Conservation (phyloP, 2,113 vertebrate species). For the Pleuronectes platessa region DNA sequence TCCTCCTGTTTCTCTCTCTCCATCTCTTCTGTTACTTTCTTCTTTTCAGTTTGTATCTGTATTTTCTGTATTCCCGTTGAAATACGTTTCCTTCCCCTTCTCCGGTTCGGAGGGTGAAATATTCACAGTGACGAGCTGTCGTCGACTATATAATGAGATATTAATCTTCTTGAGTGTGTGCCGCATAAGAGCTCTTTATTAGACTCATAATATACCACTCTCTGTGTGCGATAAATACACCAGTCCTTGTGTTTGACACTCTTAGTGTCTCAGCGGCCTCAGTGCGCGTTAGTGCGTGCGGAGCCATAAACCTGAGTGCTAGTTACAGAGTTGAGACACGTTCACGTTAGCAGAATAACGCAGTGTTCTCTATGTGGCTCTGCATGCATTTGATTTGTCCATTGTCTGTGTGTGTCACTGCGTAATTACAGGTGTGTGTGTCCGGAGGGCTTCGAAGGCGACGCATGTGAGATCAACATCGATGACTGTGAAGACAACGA, state of each 20-base stretch:
- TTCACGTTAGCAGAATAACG: slow-evolving; percentile 58
- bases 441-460: slow-evolving; percentile 96
- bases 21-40: slow-evolving; percentile 15
- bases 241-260: no score
- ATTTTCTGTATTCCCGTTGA: slow-evolving; percentile 25
- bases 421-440: slow-evolving; percentile 89
- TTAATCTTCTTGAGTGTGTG: slow-evolving; percentile 63
- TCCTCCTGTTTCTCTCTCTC: slow-evolving; percentile 1
- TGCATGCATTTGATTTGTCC: not conserved
- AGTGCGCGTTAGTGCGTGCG: slow-evolving; percentile 13
- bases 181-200: slow-evolving; percentile 73
- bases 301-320: slow-evolving; percentile 50
- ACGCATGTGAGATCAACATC: slow-evolving; percentile 93
- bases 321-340: slow-evolving; percentile 55
- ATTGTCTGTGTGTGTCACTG: slow-evolving; percentile 10
- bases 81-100: slow-evolving; percentile 10
- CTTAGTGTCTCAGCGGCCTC: no score
- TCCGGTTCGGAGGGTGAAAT: slow-evolving; percentile 16
- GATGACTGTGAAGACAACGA: slow-evolving; percentile 99
- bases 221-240: not conserved
- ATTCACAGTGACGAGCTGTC: slow-evolving; percentile 52
- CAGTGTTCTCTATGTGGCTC: not conserved
- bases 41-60: not conserved
- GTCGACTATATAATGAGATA: slow-evolving; percentile 69
- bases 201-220: slow-evolving; percentile 49